Evolutionary conservation across 2,113 vertebrate species (phyloP).

Genomic region (Montifringilla adamsi): DNA sequence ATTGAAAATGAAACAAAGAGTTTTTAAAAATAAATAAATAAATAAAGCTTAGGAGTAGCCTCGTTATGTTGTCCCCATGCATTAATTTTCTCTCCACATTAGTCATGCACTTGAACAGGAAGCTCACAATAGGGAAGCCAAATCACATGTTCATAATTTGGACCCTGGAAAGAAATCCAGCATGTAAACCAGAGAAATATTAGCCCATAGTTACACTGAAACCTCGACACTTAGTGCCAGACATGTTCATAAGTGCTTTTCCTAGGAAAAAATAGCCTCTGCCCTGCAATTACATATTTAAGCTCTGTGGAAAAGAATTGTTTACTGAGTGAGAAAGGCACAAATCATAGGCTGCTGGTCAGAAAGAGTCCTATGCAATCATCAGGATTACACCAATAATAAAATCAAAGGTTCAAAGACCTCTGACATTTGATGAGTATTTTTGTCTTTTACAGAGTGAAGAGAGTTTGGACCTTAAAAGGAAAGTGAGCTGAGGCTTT

Average conservation of each 20-base stretch:
- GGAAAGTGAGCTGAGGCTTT: not conserved
- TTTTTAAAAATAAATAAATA: not conserved
- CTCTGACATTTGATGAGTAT: not conserved
- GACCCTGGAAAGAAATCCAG: not conserved
- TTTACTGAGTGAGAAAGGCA: not conserved
- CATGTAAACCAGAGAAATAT: not conserved
- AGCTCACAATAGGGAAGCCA: not conserved
- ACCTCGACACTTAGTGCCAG: not conserved
- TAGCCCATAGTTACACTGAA: not conserved
- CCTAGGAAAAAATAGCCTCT: not conserved
- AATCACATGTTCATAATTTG: not conserved
- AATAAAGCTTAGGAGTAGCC: not conserved
- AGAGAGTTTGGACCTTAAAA: not conserved
- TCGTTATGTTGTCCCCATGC: not conserved
- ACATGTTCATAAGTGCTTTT: not conserved
- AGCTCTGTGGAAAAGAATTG: not conserved
- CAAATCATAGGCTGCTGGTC: not conserved
- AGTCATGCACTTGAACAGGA: not conserved
- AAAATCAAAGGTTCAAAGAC: not conserved
- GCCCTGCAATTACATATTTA: not conserved
- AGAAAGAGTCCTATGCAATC: not conserved
- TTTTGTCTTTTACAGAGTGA: not conserved
- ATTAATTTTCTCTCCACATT: not conserved
- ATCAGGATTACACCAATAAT: not conserved
- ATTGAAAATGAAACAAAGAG: not conserved